Evolutionary conservation across 2,888 invertebrate genomes (phyloP), one percentile per base, ranked within the genome.

Genomic region (Amphiduros pacificus): DNA sequence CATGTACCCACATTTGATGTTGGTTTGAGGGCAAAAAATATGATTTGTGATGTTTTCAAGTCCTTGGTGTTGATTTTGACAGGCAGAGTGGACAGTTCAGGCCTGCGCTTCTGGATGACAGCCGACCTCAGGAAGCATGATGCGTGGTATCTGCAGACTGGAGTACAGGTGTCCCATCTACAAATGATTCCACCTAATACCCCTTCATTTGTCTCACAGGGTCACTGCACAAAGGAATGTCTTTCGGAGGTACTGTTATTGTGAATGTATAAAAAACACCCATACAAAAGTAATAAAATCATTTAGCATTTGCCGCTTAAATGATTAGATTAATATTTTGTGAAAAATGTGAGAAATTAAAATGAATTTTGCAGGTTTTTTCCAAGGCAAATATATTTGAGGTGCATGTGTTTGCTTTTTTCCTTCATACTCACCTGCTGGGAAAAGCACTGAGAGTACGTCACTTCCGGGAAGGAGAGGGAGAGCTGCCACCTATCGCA

Each of bases 401-500:
- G n/a, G n/a, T n/a, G n/a, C n/a, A 48, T 2, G 27, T 63, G 4
- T 27, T 61, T 28, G 66, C 55, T 2, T 54, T 41, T 2, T 26
- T 55, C 1, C 59, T 66, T 2, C 66, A 66, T 52, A 49, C 63
- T 9, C 66, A 66, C 44, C 59, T 66, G 6, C 4, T 54, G 1
- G 63, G 66, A 2, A 44, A 28, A 11, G 58, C 51, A 24, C 87
- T 89, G 63, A 84, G 87, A 69, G 78, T 89, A 66, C 85, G 89
- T 64, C 89, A 89, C 79, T 86, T 88, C 69, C 85, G 89, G 64
- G 87, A 88, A 26, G 90, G 89, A 36, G 87, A 88, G 65, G n/a
- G n/a, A n/a, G 93, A 93, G 82, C 79, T 93, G 55, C 87, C 89
- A 0, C 87, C 88, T 56, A 89, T 93, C 71, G 91, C 89, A 4